phyloP scores from a whole-genome alignment of 2,888 invertebrate species.

The Steinernema carpocapsae region DNA sequence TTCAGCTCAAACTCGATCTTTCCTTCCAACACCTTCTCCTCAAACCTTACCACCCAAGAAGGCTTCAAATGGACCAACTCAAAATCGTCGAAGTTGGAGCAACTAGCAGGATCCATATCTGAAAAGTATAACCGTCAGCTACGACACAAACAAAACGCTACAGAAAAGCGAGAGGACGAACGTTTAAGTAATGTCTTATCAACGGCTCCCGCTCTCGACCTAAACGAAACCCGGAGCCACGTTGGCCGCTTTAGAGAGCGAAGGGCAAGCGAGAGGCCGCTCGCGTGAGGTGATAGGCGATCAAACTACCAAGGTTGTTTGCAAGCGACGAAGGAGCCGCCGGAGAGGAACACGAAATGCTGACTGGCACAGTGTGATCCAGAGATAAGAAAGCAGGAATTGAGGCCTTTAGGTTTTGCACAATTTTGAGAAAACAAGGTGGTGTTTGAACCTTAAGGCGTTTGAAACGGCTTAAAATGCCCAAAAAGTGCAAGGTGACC shows the following conservation, averaged over 20 bases:
- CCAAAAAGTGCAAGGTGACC: too few relatives aligned
- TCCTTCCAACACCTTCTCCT: slow-evolving; percentile 24
- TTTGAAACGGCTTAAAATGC: too few relatives aligned
- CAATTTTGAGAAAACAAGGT: too few relatives aligned
- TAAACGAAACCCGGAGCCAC: neutral
- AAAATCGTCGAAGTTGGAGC: slow-evolving; percentile 21
- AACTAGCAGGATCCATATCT: slow-evolving; percentile 33
- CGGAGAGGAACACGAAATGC: too few relatives aligned
- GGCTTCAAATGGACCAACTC: neutral
- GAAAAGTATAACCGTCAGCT: neutral
- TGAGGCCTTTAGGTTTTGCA: too few relatives aligned
- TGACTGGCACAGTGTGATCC: too few relatives aligned
- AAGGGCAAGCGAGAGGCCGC: neutral
- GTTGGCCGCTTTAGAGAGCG: neutral
- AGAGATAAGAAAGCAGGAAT: too few relatives aligned
- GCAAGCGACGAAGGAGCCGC: too few relatives aligned
- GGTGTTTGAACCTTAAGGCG: too few relatives aligned
- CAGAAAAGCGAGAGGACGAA: neutral
- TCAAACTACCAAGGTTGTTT: slow-evolving; percentile 15
- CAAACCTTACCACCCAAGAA: slow-evolving; percentile 4
- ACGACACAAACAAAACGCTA: neutral
- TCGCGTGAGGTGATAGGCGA: slow-evolving; percentile 23
- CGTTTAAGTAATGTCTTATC: slow-evolving; percentile 17
- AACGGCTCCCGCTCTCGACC: neutral
- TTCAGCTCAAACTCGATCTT: slow-evolving; percentile 17